Evolutionary conservation across 2,797 vertebrate genomes (phyloP), one percentile per base, ranked within the genome.

Genomic region (Cephalopachus bancanus): DNA sequence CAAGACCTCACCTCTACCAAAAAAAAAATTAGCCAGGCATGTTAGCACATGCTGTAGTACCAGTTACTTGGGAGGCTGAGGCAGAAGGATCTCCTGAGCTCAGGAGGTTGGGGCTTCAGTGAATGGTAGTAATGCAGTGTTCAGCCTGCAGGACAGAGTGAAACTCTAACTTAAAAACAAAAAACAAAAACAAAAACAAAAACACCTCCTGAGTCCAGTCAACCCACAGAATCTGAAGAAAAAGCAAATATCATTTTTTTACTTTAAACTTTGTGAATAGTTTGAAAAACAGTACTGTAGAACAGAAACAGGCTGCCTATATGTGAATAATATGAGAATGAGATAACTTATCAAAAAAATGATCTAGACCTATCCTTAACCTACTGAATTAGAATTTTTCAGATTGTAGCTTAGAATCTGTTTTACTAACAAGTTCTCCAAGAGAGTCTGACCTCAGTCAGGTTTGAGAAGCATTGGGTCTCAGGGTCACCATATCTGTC

Each of bases 371-470:
- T 30, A 78, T 67, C 19, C 49, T 28, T n/a, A 67, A 53, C 14
- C 72, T 74, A 79, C 24, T n/a, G 33, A 93, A 86, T 89, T 88
- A 83, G 44, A 93, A 78, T 37, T 49, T 93, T 72, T 74, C 69
- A 75, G 51, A 33, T 15, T 65, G 6, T 78, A 79, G 37, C 24
- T 94, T 86, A 69, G 22, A 86, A 53, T 76, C 49, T 84, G 20
- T 74, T 96, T 97, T 53, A 78, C 20, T 71, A 86, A 86, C 44
- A 64, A 69, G 59, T 15, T 81, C 64, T n/a, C 65, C 57, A 59
- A 57, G 62, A 95, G 3, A 79, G 11, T 93, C 89, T 72, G 64
- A 84, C 26, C 19, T 86, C 22, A 51, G 59, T 75, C 49, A 90
- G 83, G 55, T 62, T 71, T 96, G 83, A 33, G 26, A 94, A 53